phyloP scores from a whole-genome alignment of 2,888 invertebrate species.

The Ochlodes sylvanus region DNA sequence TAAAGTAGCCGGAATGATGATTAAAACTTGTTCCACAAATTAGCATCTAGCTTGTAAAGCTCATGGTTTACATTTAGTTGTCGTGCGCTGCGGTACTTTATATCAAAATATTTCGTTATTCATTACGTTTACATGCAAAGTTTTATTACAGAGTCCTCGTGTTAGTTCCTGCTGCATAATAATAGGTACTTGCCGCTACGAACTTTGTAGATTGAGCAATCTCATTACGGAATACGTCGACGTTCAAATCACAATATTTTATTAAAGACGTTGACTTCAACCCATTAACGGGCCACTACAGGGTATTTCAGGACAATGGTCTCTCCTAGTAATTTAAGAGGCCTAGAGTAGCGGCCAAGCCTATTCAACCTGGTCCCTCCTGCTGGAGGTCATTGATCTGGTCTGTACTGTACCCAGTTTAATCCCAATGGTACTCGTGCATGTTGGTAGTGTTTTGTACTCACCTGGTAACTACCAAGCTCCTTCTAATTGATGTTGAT shows the following conservation, averaged over 20 bases:
- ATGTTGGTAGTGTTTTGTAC: no score
- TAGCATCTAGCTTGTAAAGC: not conserved
- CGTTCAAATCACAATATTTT: not conserved
- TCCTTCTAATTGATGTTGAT: no score
- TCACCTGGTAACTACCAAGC: no score
- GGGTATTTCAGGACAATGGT: no score
- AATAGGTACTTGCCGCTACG: slow-evolving; percentile 24
- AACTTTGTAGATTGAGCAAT: slow-evolving; percentile 21
- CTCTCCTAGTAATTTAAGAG: no score
- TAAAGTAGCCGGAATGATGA: slow-evolving; percentile 20
- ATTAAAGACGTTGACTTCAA: not conserved
- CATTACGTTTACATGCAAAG: slow-evolving; percentile 45
- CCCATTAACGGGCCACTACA: no score
- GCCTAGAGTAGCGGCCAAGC: no score
- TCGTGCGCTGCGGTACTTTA: slow-evolving; percentile 6
- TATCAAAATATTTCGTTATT: slow-evolving; percentile 44
- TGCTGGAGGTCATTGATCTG: no score
- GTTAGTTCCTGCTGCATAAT: slow-evolving; percentile 33
- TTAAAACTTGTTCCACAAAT: slow-evolving; percentile 6
- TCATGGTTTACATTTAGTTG: slow-evolving; percentile 10
- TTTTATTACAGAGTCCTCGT: slow-evolving; percentile 46
- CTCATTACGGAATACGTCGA: slow-evolving; percentile 5
- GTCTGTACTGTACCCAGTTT: no score
- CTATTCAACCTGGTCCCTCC: no score
- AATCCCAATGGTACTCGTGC: no score